Conservation (phyloP, 1,140 invertebrate genomes). For the silkworm (Bombyx mori) region DNA sequence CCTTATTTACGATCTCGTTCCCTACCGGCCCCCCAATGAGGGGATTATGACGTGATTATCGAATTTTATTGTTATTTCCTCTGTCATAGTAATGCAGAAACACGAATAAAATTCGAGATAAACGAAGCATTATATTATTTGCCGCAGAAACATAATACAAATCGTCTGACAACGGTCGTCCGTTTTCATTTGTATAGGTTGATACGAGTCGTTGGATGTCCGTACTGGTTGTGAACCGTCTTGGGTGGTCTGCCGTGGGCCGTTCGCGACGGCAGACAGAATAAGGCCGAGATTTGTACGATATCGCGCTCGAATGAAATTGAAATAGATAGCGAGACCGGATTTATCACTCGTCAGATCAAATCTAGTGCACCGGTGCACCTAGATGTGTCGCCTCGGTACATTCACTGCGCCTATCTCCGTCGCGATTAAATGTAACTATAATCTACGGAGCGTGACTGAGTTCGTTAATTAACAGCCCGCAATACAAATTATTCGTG, state of each 20-base stretch:
- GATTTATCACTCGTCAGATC: constrained; percentile 57
- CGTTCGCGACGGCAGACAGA: constrained; percentile 36
- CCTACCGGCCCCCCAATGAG: constrained; percentile 20
- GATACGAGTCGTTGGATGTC: constrained; percentile 7
- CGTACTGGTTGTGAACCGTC: constrained; percentile 39
- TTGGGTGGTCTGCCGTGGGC: constrained; percentile 56
- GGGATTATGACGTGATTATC: constrained; percentile 20
- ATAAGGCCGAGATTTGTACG: constrained; percentile 60
- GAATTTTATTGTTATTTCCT: constrained; percentile 6
- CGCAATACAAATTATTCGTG: background rate
- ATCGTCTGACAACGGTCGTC: constrained; percentile 17
- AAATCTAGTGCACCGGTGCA: constrained; percentile 52
- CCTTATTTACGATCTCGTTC: constrained; percentile 27
- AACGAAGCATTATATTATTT: too few species aligned
- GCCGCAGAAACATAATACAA: constrained; percentile 11
- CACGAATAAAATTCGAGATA: too few species aligned
- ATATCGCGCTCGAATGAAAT: constrained; percentile 53
- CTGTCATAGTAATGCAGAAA: too few species aligned
- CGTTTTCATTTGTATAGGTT: constrained; percentile 30
- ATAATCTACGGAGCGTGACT: too few species aligned
- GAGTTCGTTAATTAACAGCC: too few species aligned
- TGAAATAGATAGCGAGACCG: constrained; percentile 55
- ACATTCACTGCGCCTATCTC: constrained; percentile 29
- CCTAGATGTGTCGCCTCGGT: constrained; percentile 46
- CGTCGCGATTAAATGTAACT: too few species aligned